Percentiles rank a stretch among this genome's conserved stretches.
phyloP scores from a whole-genome alignment of 2,888 invertebrate species.

The Athalia cordata region DNA sequence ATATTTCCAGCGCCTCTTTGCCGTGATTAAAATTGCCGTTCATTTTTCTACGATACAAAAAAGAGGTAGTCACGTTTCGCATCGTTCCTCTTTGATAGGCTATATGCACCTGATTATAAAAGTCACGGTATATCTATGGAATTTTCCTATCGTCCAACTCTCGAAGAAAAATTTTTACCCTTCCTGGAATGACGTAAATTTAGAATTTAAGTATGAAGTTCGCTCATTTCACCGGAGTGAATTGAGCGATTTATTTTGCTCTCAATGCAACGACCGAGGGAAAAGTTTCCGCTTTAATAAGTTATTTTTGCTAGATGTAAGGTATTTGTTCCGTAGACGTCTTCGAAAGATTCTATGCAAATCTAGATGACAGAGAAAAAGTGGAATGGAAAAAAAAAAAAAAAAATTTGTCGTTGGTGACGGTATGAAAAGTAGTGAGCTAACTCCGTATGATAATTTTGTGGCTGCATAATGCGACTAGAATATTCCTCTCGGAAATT shows the following conservation, averaged over 20 bases:
- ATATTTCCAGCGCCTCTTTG: too few relatives aligned
- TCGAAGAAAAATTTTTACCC: too few relatives aligned
- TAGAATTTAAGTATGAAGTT: background rate
- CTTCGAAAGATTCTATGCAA: constrained; percentile 21
- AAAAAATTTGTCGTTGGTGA: constrained; percentile 29
- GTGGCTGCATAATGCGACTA: constrained; percentile 43
- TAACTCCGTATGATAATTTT: constrained; percentile 52
- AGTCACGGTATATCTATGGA: too few relatives aligned
- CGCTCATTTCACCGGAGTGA: background rate
- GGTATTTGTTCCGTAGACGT: constrained; percentile 53
- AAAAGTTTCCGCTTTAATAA: constrained; percentile 61
- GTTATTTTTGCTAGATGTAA: constrained; percentile 50
- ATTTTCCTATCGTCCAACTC: too few relatives aligned
- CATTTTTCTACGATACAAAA: too few relatives aligned
- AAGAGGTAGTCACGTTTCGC: too few relatives aligned
- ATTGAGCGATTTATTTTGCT: background rate
- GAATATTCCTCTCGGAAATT: constrained; percentile 50
- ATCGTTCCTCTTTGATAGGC: too few relatives aligned
- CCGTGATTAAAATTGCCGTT: too few relatives aligned
- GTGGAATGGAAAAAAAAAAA: constrained; percentile 32
- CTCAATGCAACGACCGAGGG: constrained; percentile 45
- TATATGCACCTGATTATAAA: too few relatives aligned
- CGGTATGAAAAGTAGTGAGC: constrained; percentile 19
- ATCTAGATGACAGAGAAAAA: constrained; percentile 11
- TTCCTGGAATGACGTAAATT: too few relatives aligned